Evolutionary conservation across 1,140 invertebrate genomes (phyloP), one percentile per base, ranked within the genome.

Genomic region (Goniozus legneri): DNA sequence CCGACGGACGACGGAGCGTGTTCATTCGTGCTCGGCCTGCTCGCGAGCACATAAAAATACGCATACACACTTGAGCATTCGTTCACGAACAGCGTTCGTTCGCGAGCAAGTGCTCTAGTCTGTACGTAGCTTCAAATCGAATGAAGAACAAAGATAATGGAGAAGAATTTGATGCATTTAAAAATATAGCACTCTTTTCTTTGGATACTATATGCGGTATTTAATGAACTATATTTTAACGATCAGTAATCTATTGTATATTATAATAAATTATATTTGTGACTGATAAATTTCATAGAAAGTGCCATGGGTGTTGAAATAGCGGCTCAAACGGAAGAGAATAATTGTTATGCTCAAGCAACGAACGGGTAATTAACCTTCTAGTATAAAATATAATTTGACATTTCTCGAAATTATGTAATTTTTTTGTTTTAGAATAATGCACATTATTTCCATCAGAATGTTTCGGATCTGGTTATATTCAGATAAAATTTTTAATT

Each of bases 191-290:
- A 0, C 74, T 80, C 2, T 88, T 84, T 65, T 82, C 86, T 46
- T 64, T 90, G 33, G 87, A 90, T 60, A 85, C 87, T 44, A 87
- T 90, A 37, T 87, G 84, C 67, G 85, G 84, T 84, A n/a, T n/a
- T 64, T 74, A 73, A 60, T 53, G 37, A n/a, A 44, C 10, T 27
- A 42, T 19, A 31, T 14, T 10, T 22, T 42, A 4, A 12, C 12
- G 32, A 43, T 27, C 15, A 36, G n/a, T n/a, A n/a, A n/a, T n/a
- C n/a, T n/a, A n/a, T n/a, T n/a, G n/a, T n/a, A n/a, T n/a, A n/a
- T n/a, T n/a, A n/a, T n/a, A n/a, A 36, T 44, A 14, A 18, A 33
- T 27, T 10, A 2, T 38, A 37, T 19, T 10, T 18, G 3, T 19
- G 18, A 33, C 13, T 4, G 13, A 33, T n/a, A 8, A n/a, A n/a